These are phyloP conservation scores for Synergus itoensis DNA, from an alignment of 2,888 invertebrate genomes.

Conservation along the genomic window DNA sequence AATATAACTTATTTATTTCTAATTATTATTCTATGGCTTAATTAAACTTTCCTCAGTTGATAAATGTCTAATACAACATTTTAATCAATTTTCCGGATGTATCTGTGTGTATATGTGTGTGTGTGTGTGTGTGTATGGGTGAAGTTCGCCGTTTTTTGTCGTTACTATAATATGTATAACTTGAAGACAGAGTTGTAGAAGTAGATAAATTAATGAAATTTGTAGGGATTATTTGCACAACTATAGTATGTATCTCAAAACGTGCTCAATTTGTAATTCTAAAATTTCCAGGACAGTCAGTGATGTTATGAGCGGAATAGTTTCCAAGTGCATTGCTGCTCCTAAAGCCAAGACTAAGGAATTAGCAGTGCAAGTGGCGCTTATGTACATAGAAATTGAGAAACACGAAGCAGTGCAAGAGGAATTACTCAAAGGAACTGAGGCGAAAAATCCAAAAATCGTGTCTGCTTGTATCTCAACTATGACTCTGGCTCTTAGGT, in stretches of 20 bases:
- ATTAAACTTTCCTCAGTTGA: too few relatives aligned
- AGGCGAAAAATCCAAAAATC: conserved; percentile 97
- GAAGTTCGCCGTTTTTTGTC: too few relatives aligned
- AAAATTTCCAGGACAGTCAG: conserved; percentile 83
- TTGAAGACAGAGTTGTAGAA: too few relatives aligned
- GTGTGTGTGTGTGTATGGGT: too few relatives aligned
- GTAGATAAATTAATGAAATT: too few relatives aligned
- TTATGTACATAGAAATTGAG: conserved; percentile 98
- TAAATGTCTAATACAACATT: too few relatives aligned
- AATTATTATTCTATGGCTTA: neutral
- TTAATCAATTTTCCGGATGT: too few relatives aligned
- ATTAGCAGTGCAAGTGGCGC: conserved; percentile 90
- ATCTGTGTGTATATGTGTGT: too few relatives aligned
- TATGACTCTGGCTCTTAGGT: conserved; percentile 86
- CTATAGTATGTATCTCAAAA: too few relatives aligned
- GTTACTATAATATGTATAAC: too few relatives aligned
- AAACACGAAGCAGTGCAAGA: conserved; percentile 94
- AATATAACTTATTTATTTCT: conserved; percentile 9
- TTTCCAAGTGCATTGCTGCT: conserved; percentile 95
- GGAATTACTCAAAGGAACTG: conserved; percentile 95
- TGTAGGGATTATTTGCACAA: too few relatives aligned
- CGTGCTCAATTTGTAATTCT: conserved; percentile 36
- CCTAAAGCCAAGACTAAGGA: conserved; percentile 95
- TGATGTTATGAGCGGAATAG: conserved; percentile 93
- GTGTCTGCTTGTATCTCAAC: conserved; percentile 90